Conservation (phyloP, 1,140 invertebrate species). For the Helicoverpa zea region DNA sequence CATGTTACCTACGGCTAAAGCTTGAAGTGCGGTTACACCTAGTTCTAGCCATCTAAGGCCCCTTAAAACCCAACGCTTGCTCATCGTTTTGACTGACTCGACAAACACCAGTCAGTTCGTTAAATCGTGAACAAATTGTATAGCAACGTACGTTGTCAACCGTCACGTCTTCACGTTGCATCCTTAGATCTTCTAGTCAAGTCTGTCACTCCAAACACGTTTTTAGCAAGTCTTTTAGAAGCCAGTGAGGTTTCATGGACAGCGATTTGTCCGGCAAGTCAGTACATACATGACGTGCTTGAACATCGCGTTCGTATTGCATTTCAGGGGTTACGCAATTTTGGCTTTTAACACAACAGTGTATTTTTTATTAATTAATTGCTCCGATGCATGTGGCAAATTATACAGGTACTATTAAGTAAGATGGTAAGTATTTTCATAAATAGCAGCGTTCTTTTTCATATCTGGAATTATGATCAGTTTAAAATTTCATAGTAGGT, state of each 20-base stretch:
- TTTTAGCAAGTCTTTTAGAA: not conserved
- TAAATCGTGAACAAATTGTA: slow-evolving; percentile 7
- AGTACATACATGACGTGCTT: not conserved
- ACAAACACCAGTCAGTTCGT: not conserved
- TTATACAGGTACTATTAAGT: too few relatives aligned
- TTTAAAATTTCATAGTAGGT: too few relatives aligned
- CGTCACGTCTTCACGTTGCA: not conserved
- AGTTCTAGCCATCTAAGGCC: not conserved
- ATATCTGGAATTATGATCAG: too few relatives aligned
- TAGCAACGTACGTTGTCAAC: not conserved
- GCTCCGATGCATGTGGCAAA: too few relatives aligned
- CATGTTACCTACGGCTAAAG: too few relatives aligned
- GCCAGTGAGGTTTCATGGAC: not conserved
- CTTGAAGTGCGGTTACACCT: not conserved
- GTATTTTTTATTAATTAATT: too few relatives aligned
- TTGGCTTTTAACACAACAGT: too few relatives aligned
- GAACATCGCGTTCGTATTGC: not conserved
- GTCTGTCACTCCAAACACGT: not conserved
- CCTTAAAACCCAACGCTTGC: too few relatives aligned
- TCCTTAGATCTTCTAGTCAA: not conserved
- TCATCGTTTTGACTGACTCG: not conserved
- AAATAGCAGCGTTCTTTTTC: too few relatives aligned
- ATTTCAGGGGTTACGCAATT: not conserved
- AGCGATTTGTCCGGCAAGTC: not conserved
- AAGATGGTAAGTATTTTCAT: too few relatives aligned